Percentiles rank a stretch among this genome's conserved stretches.
phyloP scores from a whole-genome alignment of 1,140 invertebrate genomes.

The Cepaea nemoralis region DNA sequence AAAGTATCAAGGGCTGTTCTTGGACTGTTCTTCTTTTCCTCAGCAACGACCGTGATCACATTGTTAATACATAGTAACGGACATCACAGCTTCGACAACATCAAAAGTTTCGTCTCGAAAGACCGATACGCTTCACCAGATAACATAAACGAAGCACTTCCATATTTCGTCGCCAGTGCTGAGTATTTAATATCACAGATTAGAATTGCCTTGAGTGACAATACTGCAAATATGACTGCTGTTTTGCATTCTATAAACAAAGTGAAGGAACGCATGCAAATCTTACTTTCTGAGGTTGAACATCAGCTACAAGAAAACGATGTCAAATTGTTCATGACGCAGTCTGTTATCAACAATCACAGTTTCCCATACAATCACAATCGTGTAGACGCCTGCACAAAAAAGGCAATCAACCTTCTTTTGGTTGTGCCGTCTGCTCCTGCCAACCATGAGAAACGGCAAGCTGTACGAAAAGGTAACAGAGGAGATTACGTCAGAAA shows the following conservation, averaged over 20 bases:
- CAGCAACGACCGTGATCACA: not conserved
- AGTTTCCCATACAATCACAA: constrained; percentile 20
- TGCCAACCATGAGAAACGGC: constrained; percentile 5
- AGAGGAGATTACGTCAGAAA: not conserved
- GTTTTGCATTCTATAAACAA: too few species aligned
- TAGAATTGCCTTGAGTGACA: too few species aligned
- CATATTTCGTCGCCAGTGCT: too few species aligned
- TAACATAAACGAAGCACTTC: too few species aligned
- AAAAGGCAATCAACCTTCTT: not conserved
- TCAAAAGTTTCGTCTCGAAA: too few species aligned
- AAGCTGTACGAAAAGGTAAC: not conserved
- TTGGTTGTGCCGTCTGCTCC: constrained; percentile 20
- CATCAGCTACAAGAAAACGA: too few species aligned
- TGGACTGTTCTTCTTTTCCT: not conserved
- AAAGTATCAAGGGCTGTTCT: not conserved
- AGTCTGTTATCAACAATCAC: constrained; percentile 31
- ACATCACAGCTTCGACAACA: too few species aligned
- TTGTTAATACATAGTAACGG: not conserved
- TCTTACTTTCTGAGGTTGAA: too few species aligned
- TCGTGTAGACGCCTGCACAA: not conserved
- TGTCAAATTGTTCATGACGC: not conserved
- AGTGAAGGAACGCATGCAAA: too few species aligned
- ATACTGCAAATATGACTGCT: too few species aligned
- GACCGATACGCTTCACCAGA: too few species aligned
- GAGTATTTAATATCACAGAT: too few species aligned